phyloP scores from a whole-genome alignment of 1,140 invertebrate genomes.

The Ylistrum balloti region DNA sequence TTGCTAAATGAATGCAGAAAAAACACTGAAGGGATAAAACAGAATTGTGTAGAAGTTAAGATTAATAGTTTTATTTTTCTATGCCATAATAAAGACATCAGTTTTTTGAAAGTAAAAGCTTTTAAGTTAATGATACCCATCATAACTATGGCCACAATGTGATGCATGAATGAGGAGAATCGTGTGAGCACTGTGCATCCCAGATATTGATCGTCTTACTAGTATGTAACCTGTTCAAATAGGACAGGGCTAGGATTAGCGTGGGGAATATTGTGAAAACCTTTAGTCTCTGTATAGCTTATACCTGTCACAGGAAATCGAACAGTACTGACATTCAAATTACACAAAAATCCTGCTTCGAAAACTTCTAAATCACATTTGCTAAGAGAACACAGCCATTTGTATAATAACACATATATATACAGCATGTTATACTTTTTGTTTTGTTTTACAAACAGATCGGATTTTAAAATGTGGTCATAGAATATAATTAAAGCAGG shows the following conservation, averaged over 20 bases:
- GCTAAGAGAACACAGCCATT: not conserved
- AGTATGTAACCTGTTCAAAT: constrained; percentile 17
- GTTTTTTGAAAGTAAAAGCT: not conserved
- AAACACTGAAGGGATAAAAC: no score
- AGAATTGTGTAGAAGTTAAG: not conserved
- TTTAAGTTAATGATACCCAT: constrained; percentile 29
- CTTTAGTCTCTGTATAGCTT: not conserved
- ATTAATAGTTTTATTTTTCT: not conserved
- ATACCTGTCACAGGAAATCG: not conserved
- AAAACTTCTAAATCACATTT: not conserved
- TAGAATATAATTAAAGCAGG: not conserved
- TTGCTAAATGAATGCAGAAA: no score
- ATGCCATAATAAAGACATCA: not conserved
- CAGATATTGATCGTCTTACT: constrained; percentile 1
- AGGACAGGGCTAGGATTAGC: not conserved
- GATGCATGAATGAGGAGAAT: not conserved
- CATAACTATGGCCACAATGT: not conserved
- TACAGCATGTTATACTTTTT: not conserved
- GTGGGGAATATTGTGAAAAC: not conserved
- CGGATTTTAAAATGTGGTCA: not conserved
- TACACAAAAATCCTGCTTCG: not conserved
- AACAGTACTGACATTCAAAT: not conserved
- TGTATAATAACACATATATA: not conserved
- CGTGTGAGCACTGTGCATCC: not conserved
- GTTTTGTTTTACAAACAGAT: not conserved